Base-by-base conservation (phyloP, 2,113 vertebrate species). In the Tragelaphus buxtoni region DNA sequence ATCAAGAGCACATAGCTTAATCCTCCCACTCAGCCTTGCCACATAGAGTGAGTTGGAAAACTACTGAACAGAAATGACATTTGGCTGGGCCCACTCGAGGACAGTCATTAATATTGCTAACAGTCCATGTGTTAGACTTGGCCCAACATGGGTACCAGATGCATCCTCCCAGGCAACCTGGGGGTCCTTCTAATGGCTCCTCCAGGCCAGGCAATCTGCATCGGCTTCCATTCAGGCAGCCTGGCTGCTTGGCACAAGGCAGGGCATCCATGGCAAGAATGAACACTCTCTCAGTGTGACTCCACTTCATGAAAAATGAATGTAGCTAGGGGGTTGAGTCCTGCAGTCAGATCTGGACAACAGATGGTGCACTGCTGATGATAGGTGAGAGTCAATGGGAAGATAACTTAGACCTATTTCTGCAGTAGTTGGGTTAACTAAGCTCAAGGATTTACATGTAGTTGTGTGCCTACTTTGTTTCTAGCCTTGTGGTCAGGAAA, bases 91-190 rank as follows among this genome's bases (percentile, higher is more conserved):
- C 56, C 81, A 51, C 92, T 28, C 20, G 58, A 97, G 58, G 63
- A 95, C 26, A 89, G 56, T 93, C 94, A 97, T 98, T 96, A 96
- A 98, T 94, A 96, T 83, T 96, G 93, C 77, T 93, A 98, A 97
- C 82, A 80, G 45, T 55, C 69, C 94, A 91, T 98, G 96, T 97
- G 96, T 91, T 96, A 92, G 92, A 96, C 45, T 97, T 98, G 96
- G 96, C 97, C 91, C 86, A 96, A 91, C 6, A 76, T 83, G 28
- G 12, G 13, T 12, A 95, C 61, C 97, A 98, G 96, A 95, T 97
- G 96, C 91, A 93, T 93, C 91, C 69, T 94, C 42, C 81, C 88
- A 91, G 95, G 63, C 82, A 95, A 96, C 47, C 90, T 32, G 72
- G 42, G 79, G 81, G 60, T 39, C 84, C 63, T 91, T 91, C 90